phyloP scores from a whole-genome alignment of 2,797 vertebrate genomes.

The Melanotaenia pygmaea region DNA sequence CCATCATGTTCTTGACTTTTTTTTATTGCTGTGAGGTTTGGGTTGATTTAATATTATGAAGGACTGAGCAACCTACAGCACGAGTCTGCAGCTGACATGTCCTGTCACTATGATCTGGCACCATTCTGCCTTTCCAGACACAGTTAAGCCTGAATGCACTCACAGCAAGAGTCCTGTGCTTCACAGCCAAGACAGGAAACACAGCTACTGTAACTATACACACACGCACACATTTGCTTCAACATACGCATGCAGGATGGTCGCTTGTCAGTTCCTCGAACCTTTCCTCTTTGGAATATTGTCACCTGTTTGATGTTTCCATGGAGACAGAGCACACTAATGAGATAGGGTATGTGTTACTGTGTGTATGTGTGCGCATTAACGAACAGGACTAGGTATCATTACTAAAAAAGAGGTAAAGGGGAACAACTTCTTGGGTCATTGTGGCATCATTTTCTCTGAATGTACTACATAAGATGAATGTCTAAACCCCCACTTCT shows the following conservation, averaged over 20 bases:
- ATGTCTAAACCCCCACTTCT: not conserved
- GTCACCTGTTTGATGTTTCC: constrained; percentile 80
- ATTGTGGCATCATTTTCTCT: constrained; percentile 28
- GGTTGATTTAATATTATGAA: constrained; percentile 28
- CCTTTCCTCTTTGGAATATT: constrained; percentile 63
- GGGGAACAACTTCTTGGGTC: constrained; percentile 39
- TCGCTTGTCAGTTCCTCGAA: constrained; percentile 62
- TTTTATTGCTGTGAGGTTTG: constrained; percentile 30
- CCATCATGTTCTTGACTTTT: not conserved
- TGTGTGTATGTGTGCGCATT: constrained; percentile 38
- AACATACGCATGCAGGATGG: constrained; percentile 34
- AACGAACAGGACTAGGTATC: constrained; percentile 37
- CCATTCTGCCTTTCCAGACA: constrained; percentile 52
- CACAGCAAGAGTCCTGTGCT: constrained; percentile 52
- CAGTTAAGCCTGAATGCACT: constrained; percentile 53
- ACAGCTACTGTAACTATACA: constrained; percentile 26
- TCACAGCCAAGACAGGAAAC: constrained; percentile 62
- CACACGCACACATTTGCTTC: constrained; percentile 7
- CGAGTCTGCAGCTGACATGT: constrained; percentile 61
- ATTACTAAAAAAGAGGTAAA: constrained; percentile 55
- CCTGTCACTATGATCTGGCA: constrained; percentile 68
- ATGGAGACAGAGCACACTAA: constrained; percentile 82
- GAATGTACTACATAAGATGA: not conserved
- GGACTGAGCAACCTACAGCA: constrained; percentile 35
- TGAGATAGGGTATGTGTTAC: constrained; percentile 70